Base-by-base conservation (phyloP, 2,888 invertebrate species). In the Busseola fusca region DNA sequence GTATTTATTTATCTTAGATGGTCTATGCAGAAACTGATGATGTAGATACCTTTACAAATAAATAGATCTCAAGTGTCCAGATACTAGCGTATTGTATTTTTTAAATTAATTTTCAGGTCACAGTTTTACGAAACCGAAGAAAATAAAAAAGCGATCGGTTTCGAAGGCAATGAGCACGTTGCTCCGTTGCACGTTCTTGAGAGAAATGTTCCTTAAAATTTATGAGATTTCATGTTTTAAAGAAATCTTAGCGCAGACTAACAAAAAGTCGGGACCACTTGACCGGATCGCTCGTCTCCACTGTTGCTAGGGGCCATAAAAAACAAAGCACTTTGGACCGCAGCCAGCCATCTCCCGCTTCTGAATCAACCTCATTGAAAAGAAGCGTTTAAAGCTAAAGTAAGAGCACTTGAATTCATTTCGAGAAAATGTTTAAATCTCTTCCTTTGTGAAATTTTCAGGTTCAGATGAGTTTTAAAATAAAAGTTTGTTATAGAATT, bases 251-350 rank as follows among this genome's bases (percentile, higher is more conserved):
- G 70, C 65, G 71, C 73, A 88, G 86, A 83, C 86, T 69, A 72
- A 82, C 80, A 87, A 88, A 91, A 92, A 91, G 88, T 86, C 75
- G 76, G 77, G 83, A 87, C 84, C 91, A 93, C 94, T 94, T 93
- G 94, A 93, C 91, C 88, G 88, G 82, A 86, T 87, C 87, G 87
- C 84, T 86, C 88, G 90, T 90, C 90, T 91, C 87, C 89, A 83
- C 87, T 87, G 89, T 87, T 88, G 87, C 89, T 84, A 86, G 86
- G 87, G 87, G 88, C 90, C 89, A 93, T 93, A 94, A 94, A 94
- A 94, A 95, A 92, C 90, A 90, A 92, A 91, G 89, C 93, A 93
- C 93, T 94, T 94, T 94, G 95, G 94, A 91, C 89, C 87, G 84
- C 84, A 92, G 94, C 95, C 95, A 94, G 91, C 78, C 87, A 82